Conservation (phyloP, 2,113 vertebrate species). For the Carollia perspicillata region DNA sequence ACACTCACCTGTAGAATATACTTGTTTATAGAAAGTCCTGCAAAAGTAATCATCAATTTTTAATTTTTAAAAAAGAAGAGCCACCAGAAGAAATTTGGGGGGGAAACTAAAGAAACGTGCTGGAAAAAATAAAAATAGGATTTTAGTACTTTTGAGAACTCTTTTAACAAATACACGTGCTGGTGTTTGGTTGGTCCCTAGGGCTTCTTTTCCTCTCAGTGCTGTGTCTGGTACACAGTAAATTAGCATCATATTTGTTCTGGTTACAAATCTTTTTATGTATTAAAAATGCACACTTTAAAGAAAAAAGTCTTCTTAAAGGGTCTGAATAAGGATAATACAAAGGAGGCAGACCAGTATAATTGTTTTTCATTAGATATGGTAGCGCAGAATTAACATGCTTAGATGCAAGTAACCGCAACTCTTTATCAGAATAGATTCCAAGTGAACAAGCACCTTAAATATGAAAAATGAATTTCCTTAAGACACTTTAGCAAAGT, state of each 20-base stretch:
- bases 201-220: not conserved
- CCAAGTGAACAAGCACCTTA: not conserved
- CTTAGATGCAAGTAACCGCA: not conserved
- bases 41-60: not conserved
- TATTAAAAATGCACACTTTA: conserved; percentile 1
- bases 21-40: not conserved
- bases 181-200: not conserved
- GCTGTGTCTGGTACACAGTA: not conserved
- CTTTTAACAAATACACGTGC: conserved; percentile 10
- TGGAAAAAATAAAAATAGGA: not conserved
- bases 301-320: conserved; percentile 16
- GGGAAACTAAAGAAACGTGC: not conserved
- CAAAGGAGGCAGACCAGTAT: not conserved
- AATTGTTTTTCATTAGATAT: conserved; percentile 6
- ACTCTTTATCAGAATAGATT: not conserved
- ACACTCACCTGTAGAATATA: not conserved
- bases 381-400: not conserved
- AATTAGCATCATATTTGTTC: not conserved
- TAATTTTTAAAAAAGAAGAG: not conserved
- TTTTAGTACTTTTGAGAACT: not conserved
- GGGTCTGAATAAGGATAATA: conserved; percentile 2
- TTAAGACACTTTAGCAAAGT: conserved; percentile 1
- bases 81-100: not conserved
- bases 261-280: conserved; percentile 30
- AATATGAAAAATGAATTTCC: not conserved